Evolutionary conservation across 1,140 invertebrate species (phyloP), one percentile per base, ranked within the genome.

Genomic region (Mizuhopecten yessoensis): DNA sequence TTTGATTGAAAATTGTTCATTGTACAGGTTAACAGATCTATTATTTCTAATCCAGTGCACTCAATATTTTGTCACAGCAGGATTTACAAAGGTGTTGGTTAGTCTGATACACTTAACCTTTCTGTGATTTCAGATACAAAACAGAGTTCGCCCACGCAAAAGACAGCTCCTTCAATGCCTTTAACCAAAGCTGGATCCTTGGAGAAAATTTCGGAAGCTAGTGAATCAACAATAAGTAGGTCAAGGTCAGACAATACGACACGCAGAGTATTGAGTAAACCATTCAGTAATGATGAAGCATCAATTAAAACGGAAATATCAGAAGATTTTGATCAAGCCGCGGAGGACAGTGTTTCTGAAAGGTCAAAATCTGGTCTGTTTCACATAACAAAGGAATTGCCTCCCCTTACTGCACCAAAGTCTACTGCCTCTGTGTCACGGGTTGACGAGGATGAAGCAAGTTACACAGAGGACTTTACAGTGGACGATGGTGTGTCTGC

Each of bases 121-220:
- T 90, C 33, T 91, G 88, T 86, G 89, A 33, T 92, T 91, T 15
- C 92, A 95, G 95, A 95, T 87, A 86, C 88, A 11, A 94, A 93
- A 75, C 88, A 49, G 15, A 91, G 88, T 33, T 93, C 92, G n/a
- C 90, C 92, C 33, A 90, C 87, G 7, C 88, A 91, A 33, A 94
- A 94, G 86, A 90, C 86, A 11, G 89, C 92, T 15, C 75, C 87
- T 0, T 89, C 89, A 33, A 93, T 92, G 88, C 94, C 92, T 49
- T 86, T 57, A 86, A 45, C 86, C 42, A 33, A 86, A 87, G 57
- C 34, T 36, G 42, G 42, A 45, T 87, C 89, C 17, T 86, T 95
- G 90, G 94, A 95, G 36, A 93, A 93, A n/a, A 95, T 96, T 29
- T 96, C 95, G 11, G 95, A 96, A 34, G 95, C 93, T n/a, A 95